Percentiles rank a stretch among this genome's conserved stretches.
phyloP scores from a whole-genome alignment of 2,797 vertebrate species.

The Onychomys arenicola region DNA sequence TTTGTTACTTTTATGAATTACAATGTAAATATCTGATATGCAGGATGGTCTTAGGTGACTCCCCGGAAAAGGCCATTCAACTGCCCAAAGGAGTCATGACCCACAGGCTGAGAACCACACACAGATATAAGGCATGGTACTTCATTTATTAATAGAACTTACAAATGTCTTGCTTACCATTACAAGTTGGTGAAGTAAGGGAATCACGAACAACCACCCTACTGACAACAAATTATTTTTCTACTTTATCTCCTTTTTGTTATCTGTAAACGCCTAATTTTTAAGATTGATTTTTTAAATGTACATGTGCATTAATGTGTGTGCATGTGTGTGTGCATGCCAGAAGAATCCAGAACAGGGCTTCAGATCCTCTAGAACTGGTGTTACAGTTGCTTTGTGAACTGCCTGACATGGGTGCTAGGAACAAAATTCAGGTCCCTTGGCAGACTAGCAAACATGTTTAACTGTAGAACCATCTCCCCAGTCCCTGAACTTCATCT shows the following conservation, averaged over 20 bases:
- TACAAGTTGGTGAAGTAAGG: not conserved
- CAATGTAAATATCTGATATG: not conserved
- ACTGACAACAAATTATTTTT: slow-evolving; percentile 3
- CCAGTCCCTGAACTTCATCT: not conserved
- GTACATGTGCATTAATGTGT: not conserved
- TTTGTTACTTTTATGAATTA: not conserved
- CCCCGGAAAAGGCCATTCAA: not conserved
- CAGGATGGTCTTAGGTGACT: not conserved
- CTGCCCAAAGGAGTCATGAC: not conserved
- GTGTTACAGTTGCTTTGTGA: no score
- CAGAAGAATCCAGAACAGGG: not conserved
- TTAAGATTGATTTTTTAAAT: not conserved
- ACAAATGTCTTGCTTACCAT: not conserved
- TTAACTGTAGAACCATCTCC: not conserved
- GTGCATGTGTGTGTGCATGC: not conserved
- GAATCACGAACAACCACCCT: not conserved
- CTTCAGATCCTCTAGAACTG: not conserved
- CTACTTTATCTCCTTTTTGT: not conserved
- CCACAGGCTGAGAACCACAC: not conserved
- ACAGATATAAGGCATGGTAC: not conserved
- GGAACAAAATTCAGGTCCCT: not conserved
- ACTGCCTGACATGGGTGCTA: not conserved
- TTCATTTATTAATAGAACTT: slow-evolving; percentile 2
- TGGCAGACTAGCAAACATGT: not conserved
- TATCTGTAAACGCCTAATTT: slow-evolving; percentile 7